Conservation (phyloP, 2,888 invertebrate species). For the Tridacna gigas region DNA sequence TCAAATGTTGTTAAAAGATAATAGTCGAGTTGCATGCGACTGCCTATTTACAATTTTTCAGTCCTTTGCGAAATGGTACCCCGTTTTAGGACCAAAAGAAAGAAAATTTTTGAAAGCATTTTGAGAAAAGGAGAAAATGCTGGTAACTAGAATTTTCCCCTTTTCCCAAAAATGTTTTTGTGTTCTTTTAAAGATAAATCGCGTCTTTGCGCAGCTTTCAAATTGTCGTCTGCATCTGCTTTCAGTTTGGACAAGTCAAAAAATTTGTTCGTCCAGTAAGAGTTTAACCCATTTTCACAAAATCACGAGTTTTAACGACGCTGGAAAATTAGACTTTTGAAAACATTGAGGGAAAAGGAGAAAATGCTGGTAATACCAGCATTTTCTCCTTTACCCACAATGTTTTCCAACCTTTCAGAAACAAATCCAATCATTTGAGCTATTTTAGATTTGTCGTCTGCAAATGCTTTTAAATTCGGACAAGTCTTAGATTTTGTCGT, state of each 20-base stretch:
- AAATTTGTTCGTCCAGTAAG: too few species aligned
- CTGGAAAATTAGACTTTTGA: too few species aligned
- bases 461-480: too few species aligned
- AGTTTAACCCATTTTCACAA: too few species aligned
- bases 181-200: background rate
- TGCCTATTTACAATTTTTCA: slow-evolving; percentile 44
- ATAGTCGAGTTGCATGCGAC: slow-evolving; percentile 61
- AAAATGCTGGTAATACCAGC: too few species aligned
- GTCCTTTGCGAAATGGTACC: background rate
- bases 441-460: too few species aligned
- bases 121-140: background rate
- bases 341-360: too few species aligned
- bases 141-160: background rate
- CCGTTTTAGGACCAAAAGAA: background rate
- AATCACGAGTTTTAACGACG: too few species aligned
- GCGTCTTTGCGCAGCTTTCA: background rate
- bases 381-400: too few species aligned
- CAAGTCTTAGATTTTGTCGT: background rate
- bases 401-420: too few species aligned
- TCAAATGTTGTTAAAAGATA: slow-evolving; percentile 55
- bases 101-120: background rate
- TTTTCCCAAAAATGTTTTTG: background rate
- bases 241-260: background rate
- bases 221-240: background rate
- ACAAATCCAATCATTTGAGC: too few species aligned